Evolutionary conservation across 2,797 vertebrate genomes (phyloP).

Genomic region (Lepilemur septentrionalis): DNA sequence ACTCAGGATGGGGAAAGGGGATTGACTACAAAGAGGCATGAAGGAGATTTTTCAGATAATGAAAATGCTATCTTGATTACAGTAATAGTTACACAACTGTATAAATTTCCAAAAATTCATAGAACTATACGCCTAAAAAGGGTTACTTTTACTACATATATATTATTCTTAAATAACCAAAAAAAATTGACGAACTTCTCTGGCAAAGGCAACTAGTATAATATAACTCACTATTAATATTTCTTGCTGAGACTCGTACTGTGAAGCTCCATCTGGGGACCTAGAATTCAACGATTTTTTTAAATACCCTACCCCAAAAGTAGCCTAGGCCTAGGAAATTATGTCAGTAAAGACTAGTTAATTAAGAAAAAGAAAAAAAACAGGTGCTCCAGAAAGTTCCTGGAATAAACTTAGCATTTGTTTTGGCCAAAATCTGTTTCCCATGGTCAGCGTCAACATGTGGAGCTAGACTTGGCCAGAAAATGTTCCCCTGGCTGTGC

Average conservation of each 20-base stretch:
- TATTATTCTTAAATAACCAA: neutral
- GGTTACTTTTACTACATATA: neutral
- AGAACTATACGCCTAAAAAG: neutral
- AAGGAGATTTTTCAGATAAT: neutral
- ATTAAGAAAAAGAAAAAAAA: neutral
- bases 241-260: neutral
- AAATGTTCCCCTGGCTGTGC: neutral
- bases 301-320: neutral
- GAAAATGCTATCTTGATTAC: neutral
- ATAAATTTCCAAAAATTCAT: neutral
- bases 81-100: neutral
- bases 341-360: neutral
- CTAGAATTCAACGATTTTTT: neutral
- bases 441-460: neutral
- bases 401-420: slow-evolving; percentile 34
- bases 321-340: neutral
- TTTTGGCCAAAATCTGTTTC: slow-evolving; percentile 46
- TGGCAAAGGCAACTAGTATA: neutral
- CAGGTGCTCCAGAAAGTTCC: slow-evolving; percentile 33
- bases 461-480: slow-evolving; percentile 3
- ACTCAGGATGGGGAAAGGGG: fast-evolving
- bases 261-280: neutral
- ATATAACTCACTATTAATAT: neutral
- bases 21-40: neutral
- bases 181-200: neutral